These are phyloP conservation scores for Apodemia mormo DNA, from an alignment of 2,888 invertebrate genomes.

Conservation along the genomic window DNA sequence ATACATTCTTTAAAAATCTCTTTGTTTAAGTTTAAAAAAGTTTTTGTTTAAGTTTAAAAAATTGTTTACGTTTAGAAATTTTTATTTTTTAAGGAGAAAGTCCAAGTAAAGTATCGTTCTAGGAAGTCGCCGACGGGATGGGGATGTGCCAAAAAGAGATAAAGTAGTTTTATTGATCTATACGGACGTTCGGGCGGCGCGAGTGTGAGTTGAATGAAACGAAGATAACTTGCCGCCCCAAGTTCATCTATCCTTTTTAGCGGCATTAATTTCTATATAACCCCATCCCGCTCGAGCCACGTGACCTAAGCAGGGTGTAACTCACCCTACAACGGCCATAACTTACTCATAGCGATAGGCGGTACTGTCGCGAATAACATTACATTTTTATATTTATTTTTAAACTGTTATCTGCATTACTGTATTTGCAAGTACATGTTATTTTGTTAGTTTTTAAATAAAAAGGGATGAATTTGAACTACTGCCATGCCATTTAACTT, in stretches of 20 bases:
- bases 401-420: constrained; percentile 32
- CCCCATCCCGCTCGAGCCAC: constrained; percentile 69
- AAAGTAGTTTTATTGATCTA: constrained; percentile 84
- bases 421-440: background rate
- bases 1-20: constrained; percentile 28
- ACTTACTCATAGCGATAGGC: constrained; percentile 82
- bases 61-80: constrained; percentile 33
- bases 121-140: constrained; percentile 76
- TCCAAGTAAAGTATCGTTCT: constrained; percentile 68
- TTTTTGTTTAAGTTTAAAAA: constrained; percentile 29
- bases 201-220: constrained; percentile 82
- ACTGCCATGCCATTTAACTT: background rate
- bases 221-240: constrained; percentile 82
- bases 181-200: constrained; percentile 79
- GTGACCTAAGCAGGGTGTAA: constrained; percentile 82
- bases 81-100: constrained; percentile 58
- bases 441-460: background rate
- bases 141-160: constrained; percentile 83
- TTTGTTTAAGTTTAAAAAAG: constrained; percentile 40
- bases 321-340: constrained; percentile 81
- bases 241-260: constrained; percentile 61
- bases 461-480: background rate
- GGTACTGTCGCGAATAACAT: constrained; percentile 77
- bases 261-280: constrained; percentile 50
- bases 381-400: constrained; percentile 57